Conservation (phyloP, 2,797 vertebrate species). For the Kryptolebias ocellatus region DNA sequence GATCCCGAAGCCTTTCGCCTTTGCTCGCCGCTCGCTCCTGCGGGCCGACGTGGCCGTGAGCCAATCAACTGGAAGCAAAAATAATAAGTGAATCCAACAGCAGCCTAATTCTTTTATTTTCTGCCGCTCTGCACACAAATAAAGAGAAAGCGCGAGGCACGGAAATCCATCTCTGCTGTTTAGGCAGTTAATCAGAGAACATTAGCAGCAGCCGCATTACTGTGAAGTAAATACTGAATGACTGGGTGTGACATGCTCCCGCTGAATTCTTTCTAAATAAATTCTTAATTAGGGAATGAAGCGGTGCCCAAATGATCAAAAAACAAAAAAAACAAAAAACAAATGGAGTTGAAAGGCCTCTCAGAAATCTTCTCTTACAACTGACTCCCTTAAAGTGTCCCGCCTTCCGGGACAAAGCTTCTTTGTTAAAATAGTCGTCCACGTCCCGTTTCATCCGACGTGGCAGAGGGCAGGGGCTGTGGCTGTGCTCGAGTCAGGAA, state of each 20-base stretch:
- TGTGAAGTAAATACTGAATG: not conserved
- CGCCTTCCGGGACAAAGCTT: too few relatives aligned
- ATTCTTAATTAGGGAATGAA: not conserved
- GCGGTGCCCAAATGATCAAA: not conserved
- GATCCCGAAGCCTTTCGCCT: not conserved
- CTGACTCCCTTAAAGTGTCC: not conserved
- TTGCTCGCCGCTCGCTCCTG: not conserved
- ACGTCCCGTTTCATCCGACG: not conserved
- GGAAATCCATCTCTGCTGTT: not conserved
- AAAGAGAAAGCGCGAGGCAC: too few relatives aligned
- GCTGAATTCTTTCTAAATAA: not conserved
- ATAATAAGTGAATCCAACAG: too few relatives aligned
- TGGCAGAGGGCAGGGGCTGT: not conserved
- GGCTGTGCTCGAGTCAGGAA: conserved; percentile 2
- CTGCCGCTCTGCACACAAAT: not conserved
- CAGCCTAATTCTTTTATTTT: not conserved
- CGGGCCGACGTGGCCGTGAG: conserved; percentile 1
- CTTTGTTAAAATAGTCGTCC: too few relatives aligned
- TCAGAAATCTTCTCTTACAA: not conserved
- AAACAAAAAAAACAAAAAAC: too few relatives aligned
- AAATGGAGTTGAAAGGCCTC: too few relatives aligned
- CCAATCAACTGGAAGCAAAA: not conserved
- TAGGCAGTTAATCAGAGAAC: not conserved
- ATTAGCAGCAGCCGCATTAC: not conserved
- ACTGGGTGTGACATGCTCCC: not conserved